phyloP scores from a whole-genome alignment of 2,888 invertebrate species.

The Coleophora deauratella region DNA sequence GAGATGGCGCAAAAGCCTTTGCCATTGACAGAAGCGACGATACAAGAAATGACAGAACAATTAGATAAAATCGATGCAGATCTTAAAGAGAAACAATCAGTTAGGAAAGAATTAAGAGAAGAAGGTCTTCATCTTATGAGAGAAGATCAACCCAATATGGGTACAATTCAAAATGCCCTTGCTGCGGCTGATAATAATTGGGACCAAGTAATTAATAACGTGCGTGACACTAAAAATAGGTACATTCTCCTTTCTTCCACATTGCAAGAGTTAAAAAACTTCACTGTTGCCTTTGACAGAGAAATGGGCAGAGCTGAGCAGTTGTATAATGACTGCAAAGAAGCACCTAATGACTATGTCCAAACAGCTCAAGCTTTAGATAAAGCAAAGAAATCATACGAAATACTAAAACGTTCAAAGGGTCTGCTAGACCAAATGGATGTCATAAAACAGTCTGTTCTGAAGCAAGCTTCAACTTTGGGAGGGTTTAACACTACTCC shows the following conservation, averaged over 20 bases:
- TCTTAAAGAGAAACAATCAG: conserved; percentile 72
- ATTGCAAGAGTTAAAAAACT: conserved; percentile 83
- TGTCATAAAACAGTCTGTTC: conserved; percentile 80
- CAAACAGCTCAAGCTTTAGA: conserved; percentile 82
- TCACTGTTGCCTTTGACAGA: conserved; percentile 79
- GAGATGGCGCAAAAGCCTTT: conserved; percentile 69
- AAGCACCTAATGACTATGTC: conserved; percentile 80
- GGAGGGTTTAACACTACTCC: conserved; percentile 78
- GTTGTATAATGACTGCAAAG: conserved; percentile 76
- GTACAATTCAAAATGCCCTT: conserved; percentile 85
- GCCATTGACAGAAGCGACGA: conserved; percentile 59
- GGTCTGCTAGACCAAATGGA: conserved; percentile 85
- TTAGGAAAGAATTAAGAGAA: conserved; percentile 83
- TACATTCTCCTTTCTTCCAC: conserved; percentile 82
- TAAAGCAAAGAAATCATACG: conserved; percentile 83
- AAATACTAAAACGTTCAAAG: conserved; percentile 83
- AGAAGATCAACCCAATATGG: conserved; percentile 86
- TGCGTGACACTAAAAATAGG: conserved; percentile 83
- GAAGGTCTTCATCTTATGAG: conserved; percentile 87
- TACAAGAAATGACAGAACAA: conserved; percentile 64
- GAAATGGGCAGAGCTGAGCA: conserved; percentile 82
- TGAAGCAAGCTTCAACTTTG: conserved; percentile 80
- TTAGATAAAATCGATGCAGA: conserved; percentile 72
- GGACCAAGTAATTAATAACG: conserved; percentile 84
- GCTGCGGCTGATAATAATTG: conserved; percentile 85